These are phyloP conservation scores for Drosophila percnosoma DNA, from an alignment of 2,888 invertebrate genomes.

Conservation along the genomic window DNA sequence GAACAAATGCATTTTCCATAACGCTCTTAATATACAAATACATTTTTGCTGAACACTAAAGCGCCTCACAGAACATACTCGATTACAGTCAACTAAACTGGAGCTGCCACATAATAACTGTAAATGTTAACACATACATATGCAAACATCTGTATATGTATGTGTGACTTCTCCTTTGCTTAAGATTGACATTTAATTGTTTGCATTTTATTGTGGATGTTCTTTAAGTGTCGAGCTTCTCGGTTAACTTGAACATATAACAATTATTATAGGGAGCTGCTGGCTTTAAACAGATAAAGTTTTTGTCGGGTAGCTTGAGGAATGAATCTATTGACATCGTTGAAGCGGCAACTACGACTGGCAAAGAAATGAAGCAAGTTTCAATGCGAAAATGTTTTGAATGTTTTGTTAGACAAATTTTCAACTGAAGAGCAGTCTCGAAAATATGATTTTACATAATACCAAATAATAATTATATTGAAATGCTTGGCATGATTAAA, in stretches of 20 bases:
- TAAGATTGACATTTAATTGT: conserved; percentile 49
- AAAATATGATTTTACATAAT: conserved; percentile 41
- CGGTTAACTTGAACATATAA: conserved; percentile 16
- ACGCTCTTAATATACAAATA: conserved; percentile 56
- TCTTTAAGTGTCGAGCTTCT: conserved; percentile 37
- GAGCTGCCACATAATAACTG: conserved; percentile 57
- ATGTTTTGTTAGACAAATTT: conserved; percentile 18
- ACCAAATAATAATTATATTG: conserved; percentile 43
- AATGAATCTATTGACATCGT: conserved; percentile 26
- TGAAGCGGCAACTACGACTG: conserved; percentile 38
- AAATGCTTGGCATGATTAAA: conserved; percentile 76
- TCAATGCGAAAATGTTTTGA: conserved; percentile 7
- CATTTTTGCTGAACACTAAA: conserved; percentile 74
- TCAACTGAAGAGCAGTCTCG: conserved; percentile 36
- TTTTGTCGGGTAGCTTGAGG: conserved; percentile 1
- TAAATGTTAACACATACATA: conserved; percentile 8
- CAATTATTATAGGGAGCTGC: conserved; percentile 50
- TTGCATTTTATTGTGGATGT: conserved; percentile 34
- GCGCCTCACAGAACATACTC: conserved; percentile 61
- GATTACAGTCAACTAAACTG: conserved; percentile 53
- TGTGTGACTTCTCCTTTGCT: conserved; percentile 34
- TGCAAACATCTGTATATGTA: conserved; percentile 11
- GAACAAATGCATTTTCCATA: conserved; percentile 67
- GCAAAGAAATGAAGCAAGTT: conserved; percentile 15
- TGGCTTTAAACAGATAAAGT: conserved; percentile 10